phyloP scores from a whole-genome alignment of 2,888 invertebrate species.

The Eristalis arbustorum region DNA sequence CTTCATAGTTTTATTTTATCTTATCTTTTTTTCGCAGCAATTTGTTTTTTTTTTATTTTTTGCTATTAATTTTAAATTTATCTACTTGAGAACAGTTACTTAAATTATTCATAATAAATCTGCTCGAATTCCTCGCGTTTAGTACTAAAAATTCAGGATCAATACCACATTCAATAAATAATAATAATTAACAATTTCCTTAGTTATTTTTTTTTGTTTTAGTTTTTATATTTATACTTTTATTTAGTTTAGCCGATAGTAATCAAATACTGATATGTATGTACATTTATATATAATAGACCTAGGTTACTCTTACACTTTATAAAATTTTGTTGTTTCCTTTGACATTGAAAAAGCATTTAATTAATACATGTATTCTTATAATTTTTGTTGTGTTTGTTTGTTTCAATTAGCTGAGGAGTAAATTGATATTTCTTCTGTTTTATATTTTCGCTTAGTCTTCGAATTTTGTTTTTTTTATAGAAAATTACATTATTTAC shows the following conservation, averaged over 20 bases:
- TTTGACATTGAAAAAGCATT: conserved; percentile 50
- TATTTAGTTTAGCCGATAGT: conserved; percentile 14
- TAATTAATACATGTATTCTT: not conserved
- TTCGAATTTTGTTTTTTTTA: not conserved
- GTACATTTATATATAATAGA: conserved; percentile 52
- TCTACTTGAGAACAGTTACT: conserved; percentile 36
- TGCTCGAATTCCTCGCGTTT: conserved; percentile 14
- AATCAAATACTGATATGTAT: conserved; percentile 59
- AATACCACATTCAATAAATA: conserved; percentile 53
- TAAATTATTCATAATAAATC: conserved; percentile 23
- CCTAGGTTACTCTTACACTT: conserved; percentile 11
- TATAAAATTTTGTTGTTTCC: conserved; percentile 18
- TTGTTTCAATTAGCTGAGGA: not conserved
- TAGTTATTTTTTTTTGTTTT: conserved; percentile 2
- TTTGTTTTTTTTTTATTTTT: conserved; percentile 16
- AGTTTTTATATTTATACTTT: not conserved
- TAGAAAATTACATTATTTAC: conserved; percentile 50
- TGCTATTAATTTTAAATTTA: conserved; percentile 24
- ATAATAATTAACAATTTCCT: conserved; percentile 42
- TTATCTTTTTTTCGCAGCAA: conserved; percentile 46
- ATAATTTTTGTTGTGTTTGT: not conserved
- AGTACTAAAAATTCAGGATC: conserved; percentile 50
- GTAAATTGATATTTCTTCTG: not conserved
- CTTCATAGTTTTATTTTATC: conserved; percentile 37
- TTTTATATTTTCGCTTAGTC: conserved; percentile 6